phyloP scores from a whole-genome alignment of 1,140 invertebrate genomes.

The Rhyacophila brunnea region DNA sequence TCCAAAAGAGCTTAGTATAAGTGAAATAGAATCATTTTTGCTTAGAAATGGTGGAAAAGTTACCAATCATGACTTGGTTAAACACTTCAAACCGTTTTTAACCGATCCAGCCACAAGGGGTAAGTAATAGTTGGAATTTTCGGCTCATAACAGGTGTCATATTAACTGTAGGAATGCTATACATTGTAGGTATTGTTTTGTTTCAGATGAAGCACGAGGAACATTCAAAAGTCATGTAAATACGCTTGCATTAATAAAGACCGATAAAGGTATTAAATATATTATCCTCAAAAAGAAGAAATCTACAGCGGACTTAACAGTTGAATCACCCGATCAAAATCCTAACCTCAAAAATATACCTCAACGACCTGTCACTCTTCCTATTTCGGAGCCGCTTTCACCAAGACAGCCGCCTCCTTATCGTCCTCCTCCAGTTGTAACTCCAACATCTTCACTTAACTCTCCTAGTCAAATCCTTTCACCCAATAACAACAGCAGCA shows the following conservation, averaged over 20 bases:
- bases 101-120: slow-evolving; percentile 76
- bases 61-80: slow-evolving; percentile 83
- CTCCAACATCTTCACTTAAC: slow-evolving; percentile 14
- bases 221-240: slow-evolving; percentile 92
- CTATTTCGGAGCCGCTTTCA: slow-evolving; percentile 32
- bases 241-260: slow-evolving; percentile 78
- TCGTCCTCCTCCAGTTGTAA: slow-evolving; percentile 59
- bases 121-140: slow-evolving; percentile 47
- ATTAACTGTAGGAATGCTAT: slow-evolving; percentile 3
- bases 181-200: slow-evolving; percentile 36
- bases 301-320: slow-evolving; percentile 40
- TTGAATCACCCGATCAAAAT: slow-evolving; percentile 38
- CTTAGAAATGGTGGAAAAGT: slow-evolving; percentile 78
- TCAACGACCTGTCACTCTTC: background rate
- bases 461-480: background rate
- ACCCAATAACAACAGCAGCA: too few relatives aligned
- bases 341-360: background rate
- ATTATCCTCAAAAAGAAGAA: slow-evolving; percentile 78
- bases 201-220: slow-evolving; percentile 78
- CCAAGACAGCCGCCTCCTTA: slow-evolving; percentile 63
- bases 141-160: slow-evolving; percentile 5
- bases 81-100: slow-evolving; percentile 83
- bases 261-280: slow-evolving; percentile 79
- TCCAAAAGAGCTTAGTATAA: slow-evolving; percentile 72
- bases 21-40: slow-evolving; percentile 82